These are phyloP conservation scores for Pollachius pollachius DNA, from an alignment of 2,113 vertebrate species.

Conservation along the genomic window DNA sequence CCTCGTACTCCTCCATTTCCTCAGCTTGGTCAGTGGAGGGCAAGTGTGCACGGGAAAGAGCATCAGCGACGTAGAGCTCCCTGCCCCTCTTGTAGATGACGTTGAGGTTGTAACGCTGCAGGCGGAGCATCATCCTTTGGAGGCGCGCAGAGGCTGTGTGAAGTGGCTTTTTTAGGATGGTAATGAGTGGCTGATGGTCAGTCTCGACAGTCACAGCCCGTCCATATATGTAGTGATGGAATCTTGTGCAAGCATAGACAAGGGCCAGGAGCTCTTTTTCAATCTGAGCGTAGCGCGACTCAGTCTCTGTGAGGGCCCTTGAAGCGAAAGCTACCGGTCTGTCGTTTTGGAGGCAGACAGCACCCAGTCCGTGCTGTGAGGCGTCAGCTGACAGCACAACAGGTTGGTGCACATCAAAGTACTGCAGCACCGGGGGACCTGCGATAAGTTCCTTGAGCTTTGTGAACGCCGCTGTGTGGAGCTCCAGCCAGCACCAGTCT, in stretches of 20 bases:
- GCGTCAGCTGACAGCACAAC: slow-evolving; percentile 3
- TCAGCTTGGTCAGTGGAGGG: not conserved
- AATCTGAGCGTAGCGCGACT: not conserved
- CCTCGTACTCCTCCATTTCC: not conserved
- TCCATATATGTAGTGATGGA: too few species aligned
- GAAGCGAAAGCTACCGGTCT: slow-evolving; percentile 2
- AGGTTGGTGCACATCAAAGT: slow-evolving; percentile 1
- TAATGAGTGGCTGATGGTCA: slow-evolving; percentile 9
- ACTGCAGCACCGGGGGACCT: slow-evolving; percentile 12
- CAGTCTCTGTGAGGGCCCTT: slow-evolving; percentile 7
- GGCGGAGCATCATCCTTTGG: too few species aligned
- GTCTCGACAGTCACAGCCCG: too few species aligned
- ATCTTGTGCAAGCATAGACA: not conserved
- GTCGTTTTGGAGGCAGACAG: slow-evolving; percentile 13
- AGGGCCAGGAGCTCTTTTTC: slow-evolving; percentile 20
- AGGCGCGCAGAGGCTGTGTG: not conserved
- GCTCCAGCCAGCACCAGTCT: not conserved
- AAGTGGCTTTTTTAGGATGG: slow-evolving; percentile 5
- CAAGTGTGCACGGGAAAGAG: too few species aligned
- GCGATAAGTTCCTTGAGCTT: slow-evolving; percentile 7
- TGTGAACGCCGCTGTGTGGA: not conserved
- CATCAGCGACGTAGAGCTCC: too few species aligned
- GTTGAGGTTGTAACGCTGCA: too few species aligned
- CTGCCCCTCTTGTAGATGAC: too few species aligned
- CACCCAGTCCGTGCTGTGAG: slow-evolving; percentile 11